A percentile compares a stretch with the other conserved stretches of the same genome.
Evolutionary conservation across 2,888 invertebrate genomes (phyloP).

Genomic region (Dastarcus helophoroides): DNA sequence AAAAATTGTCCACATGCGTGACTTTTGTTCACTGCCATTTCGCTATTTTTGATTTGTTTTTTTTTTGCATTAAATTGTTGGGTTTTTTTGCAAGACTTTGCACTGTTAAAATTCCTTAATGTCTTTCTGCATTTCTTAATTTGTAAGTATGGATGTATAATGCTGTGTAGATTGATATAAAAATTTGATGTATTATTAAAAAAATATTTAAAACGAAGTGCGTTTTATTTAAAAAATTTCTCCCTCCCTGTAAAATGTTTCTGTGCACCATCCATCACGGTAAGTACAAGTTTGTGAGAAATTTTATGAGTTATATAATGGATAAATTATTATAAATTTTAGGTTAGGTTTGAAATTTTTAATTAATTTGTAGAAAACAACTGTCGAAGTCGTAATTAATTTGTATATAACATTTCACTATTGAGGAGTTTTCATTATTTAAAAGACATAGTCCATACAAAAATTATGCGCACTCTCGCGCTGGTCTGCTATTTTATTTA

Average conservation of each 20-base stretch:
- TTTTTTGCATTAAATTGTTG: slow-evolving; percentile 2
- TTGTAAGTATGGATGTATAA: slow-evolving; percentile 31
- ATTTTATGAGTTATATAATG: too few relatives aligned
- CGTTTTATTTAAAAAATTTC: slow-evolving; percentile 1
- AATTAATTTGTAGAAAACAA: too few relatives aligned
- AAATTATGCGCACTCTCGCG: too few relatives aligned
- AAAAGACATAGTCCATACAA: too few relatives aligned
- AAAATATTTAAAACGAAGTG: slow-evolving; percentile 14
- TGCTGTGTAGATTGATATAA: slow-evolving; percentile 34
- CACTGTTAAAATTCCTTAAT: slow-evolving; percentile 11
- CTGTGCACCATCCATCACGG: too few relatives aligned
- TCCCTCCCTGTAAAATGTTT: background rate
- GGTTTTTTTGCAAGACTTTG: slow-evolving; percentile 13
- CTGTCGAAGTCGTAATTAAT: too few relatives aligned
- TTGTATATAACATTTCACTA: too few relatives aligned
- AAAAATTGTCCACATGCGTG: slow-evolving; percentile 4
- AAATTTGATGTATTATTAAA: slow-evolving; percentile 32
- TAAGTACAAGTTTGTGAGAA: too few relatives aligned
- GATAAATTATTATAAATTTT: too few relatives aligned
- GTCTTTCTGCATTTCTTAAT: slow-evolving; percentile 25
- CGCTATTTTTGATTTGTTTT: slow-evolving; percentile 9
- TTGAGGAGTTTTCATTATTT: too few relatives aligned
- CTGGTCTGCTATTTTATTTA: too few relatives aligned
- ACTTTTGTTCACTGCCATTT: slow-evolving; percentile 16
- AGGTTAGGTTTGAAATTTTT: too few relatives aligned